A percentile compares a stretch with the other conserved stretches of the same genome.
Conservation (phyloP, 1,140 invertebrate species). For the Rhyzopertha dominica region DNA sequence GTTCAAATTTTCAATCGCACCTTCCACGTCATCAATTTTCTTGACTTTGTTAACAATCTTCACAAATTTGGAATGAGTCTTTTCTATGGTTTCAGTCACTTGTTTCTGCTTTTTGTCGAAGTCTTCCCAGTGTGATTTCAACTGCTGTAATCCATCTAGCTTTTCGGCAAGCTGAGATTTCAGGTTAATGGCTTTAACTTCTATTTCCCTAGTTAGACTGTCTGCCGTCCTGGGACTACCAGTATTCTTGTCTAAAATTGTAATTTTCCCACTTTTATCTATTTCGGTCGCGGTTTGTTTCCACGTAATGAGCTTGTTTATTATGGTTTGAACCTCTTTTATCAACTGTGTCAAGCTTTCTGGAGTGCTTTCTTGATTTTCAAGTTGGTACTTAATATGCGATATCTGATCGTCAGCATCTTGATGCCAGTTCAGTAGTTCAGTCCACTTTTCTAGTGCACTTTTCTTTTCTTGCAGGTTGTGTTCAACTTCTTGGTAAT, state of each 20-base stretch:
- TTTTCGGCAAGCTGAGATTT: conserved; percentile 61
- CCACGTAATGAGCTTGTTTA: conserved; percentile 63
- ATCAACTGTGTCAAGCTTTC: conserved; percentile 61
- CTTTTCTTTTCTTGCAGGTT: conserved; percentile 69
- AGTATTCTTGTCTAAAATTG: conserved; percentile 62
- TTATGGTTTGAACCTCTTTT: conserved; percentile 61
- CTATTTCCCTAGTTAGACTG: conserved; percentile 63
- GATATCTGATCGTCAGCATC: conserved; percentile 75
- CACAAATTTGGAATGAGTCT: conserved; percentile 51
- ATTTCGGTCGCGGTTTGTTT: conserved; percentile 61
- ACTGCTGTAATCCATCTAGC: conserved; percentile 61
- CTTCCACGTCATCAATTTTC: conserved; percentile 53
- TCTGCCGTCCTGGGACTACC: conserved; percentile 64
- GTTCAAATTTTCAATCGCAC: conserved; percentile 55
- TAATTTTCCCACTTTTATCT: conserved; percentile 55
- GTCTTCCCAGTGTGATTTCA: conserved; percentile 62
- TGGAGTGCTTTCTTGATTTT: conserved; percentile 60
- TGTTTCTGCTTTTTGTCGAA: conserved; percentile 63
- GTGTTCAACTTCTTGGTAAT: conserved; percentile 72
- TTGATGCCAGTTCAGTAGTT: conserved; percentile 74
- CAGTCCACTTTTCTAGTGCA: conserved; percentile 75
- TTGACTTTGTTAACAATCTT: conserved; percentile 51
- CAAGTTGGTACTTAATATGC: conserved; percentile 73
- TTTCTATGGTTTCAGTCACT: conserved; percentile 57
- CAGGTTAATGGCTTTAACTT: conserved; percentile 60